These are phyloP conservation scores for Agrochola lota DNA, from an alignment of 2,888 invertebrate genomes.

Conservation along the genomic window DNA sequence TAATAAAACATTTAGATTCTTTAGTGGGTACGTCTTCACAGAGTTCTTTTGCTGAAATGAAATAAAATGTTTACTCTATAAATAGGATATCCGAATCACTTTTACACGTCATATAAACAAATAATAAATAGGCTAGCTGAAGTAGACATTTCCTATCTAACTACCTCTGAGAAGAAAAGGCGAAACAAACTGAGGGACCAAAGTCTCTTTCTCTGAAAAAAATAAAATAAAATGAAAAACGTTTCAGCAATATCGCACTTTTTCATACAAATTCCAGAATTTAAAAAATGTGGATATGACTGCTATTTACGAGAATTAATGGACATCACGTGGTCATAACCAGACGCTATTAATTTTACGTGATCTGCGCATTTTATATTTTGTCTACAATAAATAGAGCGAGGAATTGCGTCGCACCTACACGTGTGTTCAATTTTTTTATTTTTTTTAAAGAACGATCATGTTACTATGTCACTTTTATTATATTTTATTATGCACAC, in stretches of 20 bases:
- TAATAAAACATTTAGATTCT: not conserved
- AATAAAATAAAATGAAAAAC: no score
- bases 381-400: conserved; percentile 46
- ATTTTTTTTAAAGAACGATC: conserved; percentile 29
- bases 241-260: conserved; percentile 1
- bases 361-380: conserved; percentile 41
- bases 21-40: not conserved
- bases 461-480: conserved; percentile 8
- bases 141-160: not conserved
- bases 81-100: not conserved
- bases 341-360: conserved; percentile 48
- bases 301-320: conserved; percentile 53
- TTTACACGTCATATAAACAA: not conserved
- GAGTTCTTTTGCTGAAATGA: not conserved
- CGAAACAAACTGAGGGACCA: not conserved
- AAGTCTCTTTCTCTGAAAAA: not conserved
- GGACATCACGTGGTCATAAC: conserved; percentile 53
- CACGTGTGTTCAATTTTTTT: conserved; percentile 18
- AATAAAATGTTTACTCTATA: not conserved
- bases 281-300: conserved; percentile 47
- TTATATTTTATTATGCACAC: not conserved
- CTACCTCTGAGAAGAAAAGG: not conserved
- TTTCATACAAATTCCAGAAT: conserved; percentile 47
- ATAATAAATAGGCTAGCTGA: not conserved
- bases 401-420: conserved; percentile 31